Percentiles rank a stretch among this genome's conserved stretches.
Conservation (phyloP, 2,797 vertebrate genomes). For the Agapornis canus region DNA sequence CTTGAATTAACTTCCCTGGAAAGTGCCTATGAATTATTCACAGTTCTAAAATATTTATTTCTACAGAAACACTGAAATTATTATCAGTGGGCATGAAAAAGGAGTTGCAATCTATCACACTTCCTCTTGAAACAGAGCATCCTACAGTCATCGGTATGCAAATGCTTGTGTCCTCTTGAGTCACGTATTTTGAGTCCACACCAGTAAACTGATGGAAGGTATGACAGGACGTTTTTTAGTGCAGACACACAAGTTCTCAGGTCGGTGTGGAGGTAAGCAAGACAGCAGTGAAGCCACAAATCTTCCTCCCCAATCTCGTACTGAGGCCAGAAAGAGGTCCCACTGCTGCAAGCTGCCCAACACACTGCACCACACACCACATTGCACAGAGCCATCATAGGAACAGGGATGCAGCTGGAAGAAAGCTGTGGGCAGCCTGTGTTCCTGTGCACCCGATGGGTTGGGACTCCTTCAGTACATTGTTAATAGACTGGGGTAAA, state of each 20-base stretch:
- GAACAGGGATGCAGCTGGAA: not conserved
- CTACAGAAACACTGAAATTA: not conserved
- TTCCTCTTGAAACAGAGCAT: not conserved
- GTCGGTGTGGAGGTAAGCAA: not conserved
- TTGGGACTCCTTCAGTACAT: not conserved
- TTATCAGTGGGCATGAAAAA: not conserved
- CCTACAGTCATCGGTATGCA: not conserved
- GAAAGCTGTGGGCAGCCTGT: not conserved
- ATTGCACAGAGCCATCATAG: rapidly evolving
- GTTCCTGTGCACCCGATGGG: rapidly evolving
- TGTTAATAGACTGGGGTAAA: not conserved
- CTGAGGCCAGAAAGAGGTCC: not conserved
- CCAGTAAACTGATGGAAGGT: not conserved
- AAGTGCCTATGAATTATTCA: not conserved
- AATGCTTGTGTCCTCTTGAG: not conserved
- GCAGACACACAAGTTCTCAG: not conserved
- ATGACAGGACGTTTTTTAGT: not conserved
- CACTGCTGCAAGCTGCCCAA: not conserved
- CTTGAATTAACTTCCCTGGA: not conserved
- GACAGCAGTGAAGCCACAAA: not conserved
- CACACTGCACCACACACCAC: rapidly evolving
- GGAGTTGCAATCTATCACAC: not conserved
- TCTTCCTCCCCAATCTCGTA: not conserved
- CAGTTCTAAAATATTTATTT: not conserved
- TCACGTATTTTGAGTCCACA: not conserved